Evolutionary conservation across 2,888 invertebrate species (phyloP).

Genomic region (Agonum fuliginosum): DNA sequence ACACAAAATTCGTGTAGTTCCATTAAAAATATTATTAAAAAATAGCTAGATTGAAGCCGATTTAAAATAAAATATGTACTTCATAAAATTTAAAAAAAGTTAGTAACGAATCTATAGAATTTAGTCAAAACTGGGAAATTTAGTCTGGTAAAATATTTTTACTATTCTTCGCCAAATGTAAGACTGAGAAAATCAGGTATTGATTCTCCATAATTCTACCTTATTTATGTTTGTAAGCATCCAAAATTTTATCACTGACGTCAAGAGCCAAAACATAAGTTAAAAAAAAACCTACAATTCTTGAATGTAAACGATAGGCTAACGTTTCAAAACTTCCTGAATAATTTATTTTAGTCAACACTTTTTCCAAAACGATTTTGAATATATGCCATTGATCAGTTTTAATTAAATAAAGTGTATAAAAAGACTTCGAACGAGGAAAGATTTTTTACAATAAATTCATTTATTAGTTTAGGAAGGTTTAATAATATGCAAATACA

Average conservation of each 20-base stretch:
- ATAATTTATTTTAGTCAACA: background rate
- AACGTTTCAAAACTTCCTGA: slow-evolving; percentile 1
- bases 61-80: too few relatives aligned
- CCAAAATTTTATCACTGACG: slow-evolving; percentile 34
- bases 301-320: background rate
- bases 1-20: too few relatives aligned
- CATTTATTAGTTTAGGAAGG: background rate
- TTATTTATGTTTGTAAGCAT: slow-evolving; percentile 7
- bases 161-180: too few relatives aligned
- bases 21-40: too few relatives aligned
- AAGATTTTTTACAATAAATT: too few relatives aligned
- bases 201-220: slow-evolving; percentile 9
- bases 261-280: background rate
- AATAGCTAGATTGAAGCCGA: too few relatives aligned
- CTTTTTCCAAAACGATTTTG: background rate
- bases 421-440: background rate
- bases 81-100: too few relatives aligned
- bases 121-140: too few relatives aligned
- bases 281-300: background rate
- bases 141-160: too few relatives aligned
- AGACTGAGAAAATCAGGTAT: background rate
- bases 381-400: too few relatives aligned
- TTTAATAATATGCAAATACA: background rate
- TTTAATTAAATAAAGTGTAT: background rate
- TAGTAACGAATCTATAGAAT: too few relatives aligned